Conservation (phyloP, 2,888 invertebrate species). For the Chaitophorus viminalis region DNA sequence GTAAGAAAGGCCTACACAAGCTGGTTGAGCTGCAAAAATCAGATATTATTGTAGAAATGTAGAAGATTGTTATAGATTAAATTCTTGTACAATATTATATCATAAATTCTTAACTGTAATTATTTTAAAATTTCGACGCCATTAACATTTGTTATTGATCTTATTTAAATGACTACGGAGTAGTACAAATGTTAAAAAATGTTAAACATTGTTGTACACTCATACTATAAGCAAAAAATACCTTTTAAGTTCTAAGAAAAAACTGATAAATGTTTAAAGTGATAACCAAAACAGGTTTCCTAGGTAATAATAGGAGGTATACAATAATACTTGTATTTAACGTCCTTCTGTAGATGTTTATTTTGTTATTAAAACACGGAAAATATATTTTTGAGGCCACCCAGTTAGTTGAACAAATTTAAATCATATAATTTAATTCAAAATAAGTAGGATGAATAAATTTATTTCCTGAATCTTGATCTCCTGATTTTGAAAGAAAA, state of each 20-base stretch:
- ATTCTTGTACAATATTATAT: too few species aligned
- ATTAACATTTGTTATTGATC: too few species aligned
- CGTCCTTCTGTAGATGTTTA: conserved; percentile 4
- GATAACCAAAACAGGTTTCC: not conserved
- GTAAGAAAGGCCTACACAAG: too few species aligned
- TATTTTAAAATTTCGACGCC: too few species aligned
- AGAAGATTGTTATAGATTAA: too few species aligned
- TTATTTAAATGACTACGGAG: not conserved
- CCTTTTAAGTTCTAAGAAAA: not conserved
- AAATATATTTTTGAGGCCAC: conserved; percentile 26
- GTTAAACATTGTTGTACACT: not conserved
- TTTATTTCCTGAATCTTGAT: conserved; percentile 1
- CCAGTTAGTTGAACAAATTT: conserved; percentile 19
- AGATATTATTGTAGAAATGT: too few species aligned
- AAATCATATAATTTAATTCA: conserved; percentile 20
- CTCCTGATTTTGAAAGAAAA: not conserved
- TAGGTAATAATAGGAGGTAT: not conserved
- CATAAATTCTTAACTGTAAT: too few species aligned
- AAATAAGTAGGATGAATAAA: not conserved
- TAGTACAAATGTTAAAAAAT: too few species aligned
- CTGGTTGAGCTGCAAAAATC: too few species aligned
- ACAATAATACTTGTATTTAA: not conserved
- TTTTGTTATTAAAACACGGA: conserved; percentile 5
- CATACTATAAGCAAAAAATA: not conserved
- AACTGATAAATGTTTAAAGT: not conserved